Percentiles rank a stretch among this genome's conserved stretches.
phyloP scores from a whole-genome alignment of 2,797 vertebrate species.

The Melanotaenia trifasciata region DNA sequence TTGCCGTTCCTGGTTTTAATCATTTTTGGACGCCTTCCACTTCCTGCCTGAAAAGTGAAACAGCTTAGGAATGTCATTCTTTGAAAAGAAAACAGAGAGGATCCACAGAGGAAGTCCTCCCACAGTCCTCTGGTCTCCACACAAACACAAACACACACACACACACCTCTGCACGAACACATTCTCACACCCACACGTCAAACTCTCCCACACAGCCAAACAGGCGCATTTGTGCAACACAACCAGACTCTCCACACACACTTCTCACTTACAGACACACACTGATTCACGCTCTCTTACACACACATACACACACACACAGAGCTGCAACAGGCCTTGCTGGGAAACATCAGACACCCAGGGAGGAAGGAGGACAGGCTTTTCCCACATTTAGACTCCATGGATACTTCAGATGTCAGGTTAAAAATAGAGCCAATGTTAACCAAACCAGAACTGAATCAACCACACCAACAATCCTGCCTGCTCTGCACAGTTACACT shows the following conservation, averaged over 20 bases:
- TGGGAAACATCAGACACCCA: conserved; percentile 81
- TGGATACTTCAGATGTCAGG: conserved; percentile 94
- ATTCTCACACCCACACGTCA: conserved; percentile 69
- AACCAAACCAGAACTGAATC: conserved; percentile 83
- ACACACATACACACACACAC: conserved; percentile 37
- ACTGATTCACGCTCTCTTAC: conserved; percentile 55
- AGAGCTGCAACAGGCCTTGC: conserved; percentile 67
- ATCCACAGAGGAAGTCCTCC: conserved; percentile 98
- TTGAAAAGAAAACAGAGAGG: conserved; percentile 99
- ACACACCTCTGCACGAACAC: conserved; percentile 57
- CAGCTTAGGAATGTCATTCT: conserved; percentile 99
- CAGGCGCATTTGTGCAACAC: conserved; percentile 35
- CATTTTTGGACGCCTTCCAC: conserved; percentile 93
- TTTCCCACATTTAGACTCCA: conserved; percentile 99
- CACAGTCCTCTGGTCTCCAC: conserved; percentile 91
- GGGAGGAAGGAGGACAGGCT: conserved; percentile 86
- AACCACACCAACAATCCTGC: conserved; percentile 42
- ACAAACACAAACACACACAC: conserved; percentile 82
- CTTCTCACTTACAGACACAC: conserved; percentile 66
- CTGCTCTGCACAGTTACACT: conserved; percentile 14
- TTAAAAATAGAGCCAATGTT: conserved; percentile 94
- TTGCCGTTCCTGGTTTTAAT: conserved; percentile 94
- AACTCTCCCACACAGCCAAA: conserved; percentile 67
- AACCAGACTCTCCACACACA: conserved; percentile 54
- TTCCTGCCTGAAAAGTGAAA: conserved; percentile 99